A percentile compares a stretch with the other conserved stretches of the same genome.
phyloP scores from a whole-genome alignment of 2,888 invertebrate genomes.

The Conomelus anceps region DNA sequence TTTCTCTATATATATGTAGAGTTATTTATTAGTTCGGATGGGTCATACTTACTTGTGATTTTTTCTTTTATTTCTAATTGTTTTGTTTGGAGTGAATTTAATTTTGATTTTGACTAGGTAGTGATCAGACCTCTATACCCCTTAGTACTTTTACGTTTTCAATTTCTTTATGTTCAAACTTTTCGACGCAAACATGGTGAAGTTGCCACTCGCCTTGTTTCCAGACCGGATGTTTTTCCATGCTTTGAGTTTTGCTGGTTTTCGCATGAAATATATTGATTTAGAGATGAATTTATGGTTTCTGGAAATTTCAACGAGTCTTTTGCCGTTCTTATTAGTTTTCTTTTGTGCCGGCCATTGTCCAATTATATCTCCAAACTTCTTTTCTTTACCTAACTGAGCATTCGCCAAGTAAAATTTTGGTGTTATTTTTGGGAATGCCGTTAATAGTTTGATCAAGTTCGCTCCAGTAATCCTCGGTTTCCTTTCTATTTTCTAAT shows the following conservation, averaged over 20 bases:
- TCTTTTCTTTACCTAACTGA: conserved; percentile 5
- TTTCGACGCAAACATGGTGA: too few species aligned
- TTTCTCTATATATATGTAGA: too few species aligned
- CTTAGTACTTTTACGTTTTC: too few species aligned
- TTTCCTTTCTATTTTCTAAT: not conserved
- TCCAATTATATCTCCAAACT: conserved; percentile 9
- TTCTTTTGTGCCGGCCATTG: conserved; percentile 12
- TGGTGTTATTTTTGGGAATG: not conserved
- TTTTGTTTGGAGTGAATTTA: too few species aligned
- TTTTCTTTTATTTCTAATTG: too few species aligned
- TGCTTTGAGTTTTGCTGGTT: not conserved
- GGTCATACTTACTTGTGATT: too few species aligned
- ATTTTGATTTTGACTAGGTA: too few species aligned
- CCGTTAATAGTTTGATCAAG: not conserved
- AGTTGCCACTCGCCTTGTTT: too few species aligned
- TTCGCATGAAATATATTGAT: conserved; percentile 10
- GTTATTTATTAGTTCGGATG: too few species aligned
- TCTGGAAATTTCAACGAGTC: conserved; percentile 13
- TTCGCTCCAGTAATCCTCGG: not conserved
- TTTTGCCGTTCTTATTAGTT: conserved; percentile 14
- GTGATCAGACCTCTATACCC: too few species aligned
- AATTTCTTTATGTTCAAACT: too few species aligned
- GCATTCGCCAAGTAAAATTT: conserved; percentile 4
- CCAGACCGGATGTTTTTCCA: too few species aligned
- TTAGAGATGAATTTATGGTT: not conserved